Evolutionary conservation across 2,888 invertebrate genomes (phyloP).

Genomic region (Tiphia femorata): DNA sequence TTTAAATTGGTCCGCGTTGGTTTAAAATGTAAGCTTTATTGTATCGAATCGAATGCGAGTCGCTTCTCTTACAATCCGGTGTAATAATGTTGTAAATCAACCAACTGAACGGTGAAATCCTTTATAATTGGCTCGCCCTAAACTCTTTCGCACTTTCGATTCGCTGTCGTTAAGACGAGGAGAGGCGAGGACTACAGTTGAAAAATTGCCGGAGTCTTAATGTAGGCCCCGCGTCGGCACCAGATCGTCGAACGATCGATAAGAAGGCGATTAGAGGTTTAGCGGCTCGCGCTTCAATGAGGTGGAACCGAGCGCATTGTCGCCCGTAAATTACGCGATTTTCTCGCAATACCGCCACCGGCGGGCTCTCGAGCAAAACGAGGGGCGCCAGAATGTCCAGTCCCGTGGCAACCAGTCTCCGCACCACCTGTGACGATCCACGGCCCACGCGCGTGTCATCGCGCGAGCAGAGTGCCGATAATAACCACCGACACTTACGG

Average conservation of each 20-base stretch:
- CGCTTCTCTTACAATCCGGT: too few species aligned
- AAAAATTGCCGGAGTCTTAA: too few species aligned
- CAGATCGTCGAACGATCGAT: constrained; percentile 36
- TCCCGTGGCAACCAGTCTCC: constrained; percentile 4
- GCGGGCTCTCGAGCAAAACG: too few species aligned
- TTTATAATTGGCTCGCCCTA: too few species aligned
- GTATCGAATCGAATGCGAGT: too few species aligned
- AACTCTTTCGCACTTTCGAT: too few species aligned
- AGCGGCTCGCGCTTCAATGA: constrained; percentile 41
- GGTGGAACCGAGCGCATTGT: constrained; percentile 45
- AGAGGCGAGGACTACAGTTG: too few species aligned
- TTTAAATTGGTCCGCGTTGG: too few species aligned
- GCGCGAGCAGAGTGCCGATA: constrained; percentile 52
- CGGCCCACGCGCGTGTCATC: constrained; percentile 24
- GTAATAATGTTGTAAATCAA: too few species aligned
- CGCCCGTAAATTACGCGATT: constrained; percentile 45
- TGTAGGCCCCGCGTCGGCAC: constrained; percentile 6
- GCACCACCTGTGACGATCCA: constrained; percentile 20
- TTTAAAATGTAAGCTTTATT: too few species aligned
- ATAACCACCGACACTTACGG: constrained; percentile 32
- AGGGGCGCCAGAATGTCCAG: constrained; percentile 35
- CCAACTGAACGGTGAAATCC: too few species aligned
- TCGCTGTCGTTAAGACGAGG: too few species aligned
- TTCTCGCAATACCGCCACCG: constrained; percentile 25
- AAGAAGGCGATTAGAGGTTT: constrained; percentile 38